Evolutionary conservation across 2,888 invertebrate species (phyloP).

Genomic region (Dryobota labecula): DNA sequence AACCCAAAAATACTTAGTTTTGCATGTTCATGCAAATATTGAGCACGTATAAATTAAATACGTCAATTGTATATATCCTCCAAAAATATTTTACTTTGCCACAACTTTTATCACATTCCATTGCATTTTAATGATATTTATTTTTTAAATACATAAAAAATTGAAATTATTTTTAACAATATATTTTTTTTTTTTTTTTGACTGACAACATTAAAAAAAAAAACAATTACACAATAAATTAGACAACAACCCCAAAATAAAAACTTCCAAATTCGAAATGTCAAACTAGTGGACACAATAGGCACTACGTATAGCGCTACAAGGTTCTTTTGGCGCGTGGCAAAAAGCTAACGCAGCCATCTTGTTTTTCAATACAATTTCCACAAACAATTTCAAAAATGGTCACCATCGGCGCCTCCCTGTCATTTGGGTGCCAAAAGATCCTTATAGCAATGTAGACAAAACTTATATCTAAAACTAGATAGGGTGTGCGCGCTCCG

Average conservation of each 20-base stretch:
- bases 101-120: conserved; percentile 63
- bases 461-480: conserved; percentile 44
- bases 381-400: background rate
- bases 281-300: conserved; percentile 59
- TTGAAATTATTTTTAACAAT: background rate
- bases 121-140: conserved; percentile 28
- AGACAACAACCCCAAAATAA: background rate
- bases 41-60: conserved; percentile 56
- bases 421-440: conserved; percentile 2
- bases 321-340: background rate
- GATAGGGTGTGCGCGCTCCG: conserved; percentile 55
- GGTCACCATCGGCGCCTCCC: no score
- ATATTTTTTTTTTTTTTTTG: background rate
- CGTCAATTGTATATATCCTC: conserved; percentile 47
- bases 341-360: background rate
- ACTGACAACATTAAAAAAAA: background rate
- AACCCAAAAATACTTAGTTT: conserved; percentile 53
- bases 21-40: conserved; percentile 42
- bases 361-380: background rate
- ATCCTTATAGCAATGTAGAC: conserved; percentile 6
- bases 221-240: background rate
- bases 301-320: conserved; percentile 41
- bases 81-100: conserved; percentile 61
- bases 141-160: conserved; percentile 1
- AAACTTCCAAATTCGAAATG: conserved; percentile 2